Evolutionary conservation across 2,113 vertebrate species (phyloP).

Genomic region (Sphyrna mokarran): DNA sequence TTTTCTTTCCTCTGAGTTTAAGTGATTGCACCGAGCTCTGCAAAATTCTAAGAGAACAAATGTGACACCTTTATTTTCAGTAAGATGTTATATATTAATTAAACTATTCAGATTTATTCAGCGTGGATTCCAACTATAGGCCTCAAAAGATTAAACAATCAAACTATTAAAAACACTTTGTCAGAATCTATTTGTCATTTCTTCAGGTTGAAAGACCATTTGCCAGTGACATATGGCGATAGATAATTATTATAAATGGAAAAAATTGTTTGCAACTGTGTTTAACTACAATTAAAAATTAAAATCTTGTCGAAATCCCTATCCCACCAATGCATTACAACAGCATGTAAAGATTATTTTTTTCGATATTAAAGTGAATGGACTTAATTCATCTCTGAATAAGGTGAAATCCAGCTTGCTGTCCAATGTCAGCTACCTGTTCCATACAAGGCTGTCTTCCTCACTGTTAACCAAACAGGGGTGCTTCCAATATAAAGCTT

Average conservation of each 20-base stretch:
- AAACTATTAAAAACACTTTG: neutral
- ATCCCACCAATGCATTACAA: neutral
- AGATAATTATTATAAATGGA: slow-evolving; percentile 27
- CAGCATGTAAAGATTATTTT: neutral
- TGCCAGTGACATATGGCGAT: neutral
- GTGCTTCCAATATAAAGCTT: neutral
- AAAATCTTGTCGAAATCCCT: neutral
- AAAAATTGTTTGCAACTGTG: neutral
- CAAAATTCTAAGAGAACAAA: neutral
- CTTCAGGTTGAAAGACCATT: neutral
- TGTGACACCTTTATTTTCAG: neutral
- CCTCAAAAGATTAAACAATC: slow-evolving; percentile 14
- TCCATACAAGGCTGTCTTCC: neutral
- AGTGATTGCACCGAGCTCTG: neutral
- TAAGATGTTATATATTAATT: neutral
- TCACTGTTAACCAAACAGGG: neutral
- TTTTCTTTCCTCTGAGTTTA: neutral
- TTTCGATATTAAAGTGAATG: neutral
- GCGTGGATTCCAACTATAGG: neutral
- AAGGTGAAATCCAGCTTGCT: neutral
- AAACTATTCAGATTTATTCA: neutral
- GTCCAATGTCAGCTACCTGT: neutral
- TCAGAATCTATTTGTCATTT: slow-evolving; percentile 5
- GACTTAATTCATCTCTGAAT: neutral
- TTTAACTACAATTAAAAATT: slow-evolving; percentile 17